Evolutionary conservation across 2,797 vertebrate genomes (phyloP).

Genomic region (Spinibarbus caldwelli): DNA sequence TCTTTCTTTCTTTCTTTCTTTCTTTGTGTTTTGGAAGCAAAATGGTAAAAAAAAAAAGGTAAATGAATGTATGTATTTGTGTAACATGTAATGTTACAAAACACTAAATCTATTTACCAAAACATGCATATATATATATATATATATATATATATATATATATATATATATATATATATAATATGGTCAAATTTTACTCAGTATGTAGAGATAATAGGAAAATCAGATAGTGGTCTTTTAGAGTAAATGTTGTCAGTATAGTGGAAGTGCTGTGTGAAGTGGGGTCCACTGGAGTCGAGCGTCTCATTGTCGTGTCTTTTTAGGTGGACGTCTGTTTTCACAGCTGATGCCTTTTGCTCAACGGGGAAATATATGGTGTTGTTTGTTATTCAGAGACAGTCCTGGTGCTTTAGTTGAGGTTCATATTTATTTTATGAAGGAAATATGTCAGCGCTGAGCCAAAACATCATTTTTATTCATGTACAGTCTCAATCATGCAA

Average conservation of each 20-base stretch:
- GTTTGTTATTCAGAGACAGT: slow-evolving; percentile 85
- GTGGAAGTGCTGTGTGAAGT: slow-evolving; percentile 16
- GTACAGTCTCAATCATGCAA: slow-evolving; percentile 44
- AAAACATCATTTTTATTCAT: slow-evolving; percentile 62
- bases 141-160: no score
- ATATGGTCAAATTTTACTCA: background rate
- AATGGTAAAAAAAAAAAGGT: background rate
- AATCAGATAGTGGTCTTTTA: slow-evolving; percentile 2
- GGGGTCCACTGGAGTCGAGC: slow-evolving; percentile 57
- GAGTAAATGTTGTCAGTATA: background rate
- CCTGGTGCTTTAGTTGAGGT: slow-evolving; percentile 80
- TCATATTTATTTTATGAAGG: slow-evolving; percentile 82
- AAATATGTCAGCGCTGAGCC: slow-evolving; percentile 76
- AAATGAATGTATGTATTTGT: background rate
- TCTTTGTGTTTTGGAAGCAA: background rate
- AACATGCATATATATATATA: no score
- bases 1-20: slow-evolving; percentile 14
- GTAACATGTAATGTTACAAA: background rate
- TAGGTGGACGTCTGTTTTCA: slow-evolving; percentile 86
- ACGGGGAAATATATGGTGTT: slow-evolving; percentile 81
- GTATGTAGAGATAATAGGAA: background rate
- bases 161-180: no score
- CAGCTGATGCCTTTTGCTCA: slow-evolving; percentile 90
- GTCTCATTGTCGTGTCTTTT: slow-evolving; percentile 74
- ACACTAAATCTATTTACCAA: no score